These are phyloP conservation scores for Sigmodon hispidus DNA, from an alignment of 2,113 vertebrate species.

Conservation along the genomic window DNA sequence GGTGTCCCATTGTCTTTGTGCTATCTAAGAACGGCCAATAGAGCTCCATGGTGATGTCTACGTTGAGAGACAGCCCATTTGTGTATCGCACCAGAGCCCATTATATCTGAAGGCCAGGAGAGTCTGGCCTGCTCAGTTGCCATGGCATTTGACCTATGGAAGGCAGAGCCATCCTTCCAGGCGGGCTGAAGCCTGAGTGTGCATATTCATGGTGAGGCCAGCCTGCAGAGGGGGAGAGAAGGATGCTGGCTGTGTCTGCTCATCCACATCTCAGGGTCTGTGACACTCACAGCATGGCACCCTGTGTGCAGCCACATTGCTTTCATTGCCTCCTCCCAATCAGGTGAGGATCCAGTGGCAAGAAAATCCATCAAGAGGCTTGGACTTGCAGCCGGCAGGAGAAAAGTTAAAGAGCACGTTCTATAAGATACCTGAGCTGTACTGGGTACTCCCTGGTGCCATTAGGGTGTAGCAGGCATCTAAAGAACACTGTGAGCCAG, in stretches of 20 bases:
- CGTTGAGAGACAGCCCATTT: not conserved
- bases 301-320: too few relatives aligned
- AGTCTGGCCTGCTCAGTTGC: constrained; percentile 60
- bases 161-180: not conserved
- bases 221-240: not conserved
- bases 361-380: not conserved
- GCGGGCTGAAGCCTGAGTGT: constrained; percentile 35
- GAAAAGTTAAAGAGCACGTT: not conserved
- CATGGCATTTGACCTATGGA: constrained; percentile 69
- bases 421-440: not conserved
- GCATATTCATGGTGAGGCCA: constrained; percentile 66
- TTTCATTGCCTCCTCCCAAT: not conserved
- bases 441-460: not conserved
- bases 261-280: not conserved
- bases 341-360: not conserved
- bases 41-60: not conserved
- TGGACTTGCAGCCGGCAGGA: not conserved
- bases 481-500: not conserved
- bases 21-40: not conserved
- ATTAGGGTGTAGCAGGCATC: not conserved
- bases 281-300: not conserved
- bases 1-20: not conserved
- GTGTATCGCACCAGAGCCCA: not conserved
- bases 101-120: constrained; percentile 27
- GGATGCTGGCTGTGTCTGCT: not conserved